Base-by-base conservation (phyloP, 1,140 invertebrate genomes). In the Formica exsecta region DNA sequence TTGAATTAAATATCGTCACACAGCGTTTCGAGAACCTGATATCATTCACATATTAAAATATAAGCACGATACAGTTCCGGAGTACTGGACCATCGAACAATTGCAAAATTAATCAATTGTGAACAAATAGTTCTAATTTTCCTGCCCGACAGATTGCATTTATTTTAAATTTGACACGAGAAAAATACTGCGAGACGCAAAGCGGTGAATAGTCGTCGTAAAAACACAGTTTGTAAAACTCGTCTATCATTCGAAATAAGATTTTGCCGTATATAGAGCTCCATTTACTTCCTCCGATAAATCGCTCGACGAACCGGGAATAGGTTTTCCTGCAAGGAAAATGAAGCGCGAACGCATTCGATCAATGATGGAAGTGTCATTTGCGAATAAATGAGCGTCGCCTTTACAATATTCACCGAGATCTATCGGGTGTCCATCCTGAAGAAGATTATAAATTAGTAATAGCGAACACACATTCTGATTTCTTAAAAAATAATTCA, bases 261-360 rank as follows among this genome's bases (percentile, higher is more conserved):
- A 85, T 44, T 66, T 1, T 6, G 36, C 9, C 11, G 0, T 71
- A 64, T n/a, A 36, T 29, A 38, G 11, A 38, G 13, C 41, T 77
- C 66, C 86, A 76, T 89, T 89, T 85, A 62, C 71, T 87, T 36
- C 9, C 59, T 79, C 74, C 81, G 80, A 79, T 83, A 70, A 74
- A 74, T 71, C 81, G 16, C 22, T 81, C 66, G 13, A 22, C 9
- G 61, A 80, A 86, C 65, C 22, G n/a, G n/a, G 68, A 70, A 84
- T 73, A 38, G 29, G 1, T 81, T 62, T 84, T 75, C 70, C 79
- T 38, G 16, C 8, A 11, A 64, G 59, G 25, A 66, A 62, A 88
- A 85, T n/a, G 57, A 65, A 86, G 48, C n/a, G 65, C 32, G 38
- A 54, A 29, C 29, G 6, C 48, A 16, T 51, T 81, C 44, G 8